These are phyloP conservation scores for Sprattus sprattus DNA, from an alignment of 2,113 vertebrate genomes.

Conservation along the genomic window DNA sequence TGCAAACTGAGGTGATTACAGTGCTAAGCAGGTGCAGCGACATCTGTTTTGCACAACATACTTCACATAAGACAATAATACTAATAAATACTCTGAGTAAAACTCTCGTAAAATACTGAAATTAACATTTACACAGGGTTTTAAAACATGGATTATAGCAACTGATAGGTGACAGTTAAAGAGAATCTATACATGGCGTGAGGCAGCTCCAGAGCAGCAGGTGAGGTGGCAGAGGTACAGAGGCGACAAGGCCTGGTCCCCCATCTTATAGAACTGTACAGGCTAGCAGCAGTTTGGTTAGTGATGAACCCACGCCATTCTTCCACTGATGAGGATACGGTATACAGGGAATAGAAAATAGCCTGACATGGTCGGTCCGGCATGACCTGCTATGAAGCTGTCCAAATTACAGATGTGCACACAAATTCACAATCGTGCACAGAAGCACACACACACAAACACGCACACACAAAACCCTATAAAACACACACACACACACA, in stretches of 20 bases:
- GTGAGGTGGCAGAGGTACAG: neutral
- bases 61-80: neutral
- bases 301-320: constrained; percentile 26
- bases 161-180: neutral
- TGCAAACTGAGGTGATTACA: too few species aligned
- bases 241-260: neutral
- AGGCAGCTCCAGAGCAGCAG: neutral
- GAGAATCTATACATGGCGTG: neutral
- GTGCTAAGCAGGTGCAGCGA: too few species aligned
- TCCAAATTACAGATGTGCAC: neutral
- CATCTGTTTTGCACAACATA: too few species aligned
- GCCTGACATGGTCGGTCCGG: constrained; percentile 1
- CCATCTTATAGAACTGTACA: constrained; percentile 34
- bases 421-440: neutral
- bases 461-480: neutral
- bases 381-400: neutral
- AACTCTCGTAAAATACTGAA: neutral
- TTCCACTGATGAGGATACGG: neutral
- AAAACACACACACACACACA: neutral
- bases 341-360: neutral
- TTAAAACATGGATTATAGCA: neutral
- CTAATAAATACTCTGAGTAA: neutral
- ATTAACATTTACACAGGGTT: neutral
- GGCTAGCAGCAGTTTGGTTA: constrained; percentile 60
- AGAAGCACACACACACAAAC: neutral